Conservation (phyloP, 1,140 invertebrate genomes). For the Macrobrachium nipponense region DNA sequence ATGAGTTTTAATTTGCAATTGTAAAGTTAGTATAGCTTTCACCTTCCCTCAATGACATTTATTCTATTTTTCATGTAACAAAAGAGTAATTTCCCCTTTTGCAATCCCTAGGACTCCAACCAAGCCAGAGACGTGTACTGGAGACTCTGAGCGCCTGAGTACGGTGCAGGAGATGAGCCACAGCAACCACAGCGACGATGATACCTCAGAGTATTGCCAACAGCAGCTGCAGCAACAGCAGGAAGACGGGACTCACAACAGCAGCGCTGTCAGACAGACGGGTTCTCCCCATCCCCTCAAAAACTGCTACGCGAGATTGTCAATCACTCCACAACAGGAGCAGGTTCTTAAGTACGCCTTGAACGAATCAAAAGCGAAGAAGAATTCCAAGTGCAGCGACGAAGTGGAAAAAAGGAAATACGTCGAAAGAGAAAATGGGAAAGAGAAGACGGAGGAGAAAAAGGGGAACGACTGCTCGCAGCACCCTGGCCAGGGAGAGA, state of each 20-base stretch:
- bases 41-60: neutral
- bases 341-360: slow-evolving; percentile 42
- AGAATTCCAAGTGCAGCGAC: neutral
- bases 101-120: slow-evolving; percentile 64
- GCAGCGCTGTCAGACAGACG: slow-evolving; percentile 21
- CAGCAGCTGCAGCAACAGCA: neutral
- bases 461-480: neutral
- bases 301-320: slow-evolving; percentile 47
- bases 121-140: slow-evolving; percentile 14
- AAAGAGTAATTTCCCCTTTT: neutral
- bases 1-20: too few relatives aligned
- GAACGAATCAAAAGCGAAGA: slow-evolving; percentile 43
- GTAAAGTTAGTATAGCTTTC: neutral
- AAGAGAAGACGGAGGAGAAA: neutral
- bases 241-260: slow-evolving; percentile 1
- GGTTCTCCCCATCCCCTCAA: slow-evolving; percentile 53
- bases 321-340: slow-evolving; percentile 49
- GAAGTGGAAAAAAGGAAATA: neutral
- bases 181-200: slow-evolving; percentile 52
- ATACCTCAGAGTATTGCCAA: slow-evolving; percentile 10
- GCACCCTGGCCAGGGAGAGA: slow-evolving; percentile 17
- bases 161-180: slow-evolving; percentile 61
- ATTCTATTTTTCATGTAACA: neutral
- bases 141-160: slow-evolving; percentile 46
- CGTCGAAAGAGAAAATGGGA: neutral